Conservation (phyloP, 2,888 invertebrate species). For the Ochropleura leucogaster region DNA sequence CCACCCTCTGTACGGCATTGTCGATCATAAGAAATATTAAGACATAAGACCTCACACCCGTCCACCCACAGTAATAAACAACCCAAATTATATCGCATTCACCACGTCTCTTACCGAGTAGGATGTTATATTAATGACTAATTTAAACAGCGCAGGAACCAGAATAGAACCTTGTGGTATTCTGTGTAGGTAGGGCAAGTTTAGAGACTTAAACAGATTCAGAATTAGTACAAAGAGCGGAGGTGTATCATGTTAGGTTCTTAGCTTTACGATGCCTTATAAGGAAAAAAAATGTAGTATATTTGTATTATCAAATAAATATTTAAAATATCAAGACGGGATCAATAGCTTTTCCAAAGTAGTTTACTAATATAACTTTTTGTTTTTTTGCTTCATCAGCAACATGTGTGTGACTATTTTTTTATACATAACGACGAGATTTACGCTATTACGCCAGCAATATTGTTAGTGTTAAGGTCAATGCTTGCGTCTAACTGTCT, state of each 20-base stretch:
- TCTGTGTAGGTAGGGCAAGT: slow-evolving; percentile 72
- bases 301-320: neutral
- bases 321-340: neutral
- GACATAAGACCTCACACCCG: slow-evolving; percentile 63
- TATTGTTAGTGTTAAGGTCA: neutral
- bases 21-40: slow-evolving; percentile 15
- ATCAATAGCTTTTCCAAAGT: neutral
- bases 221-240: slow-evolving; percentile 31
- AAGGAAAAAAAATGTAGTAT: neutral
- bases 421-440: neutral
- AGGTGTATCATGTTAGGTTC: slow-evolving; percentile 17
- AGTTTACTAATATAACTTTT: neutral
- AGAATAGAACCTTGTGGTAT: slow-evolving; percentile 78
- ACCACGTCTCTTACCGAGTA: slow-evolving; percentile 64
- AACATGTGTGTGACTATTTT: neutral
- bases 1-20: neutral
- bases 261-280: slow-evolving; percentile 1
- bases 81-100: slow-evolving; percentile 65
- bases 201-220: slow-evolving; percentile 7
- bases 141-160: slow-evolving; percentile 74
- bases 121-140: slow-evolving; percentile 68
- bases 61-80: slow-evolving; percentile 74
- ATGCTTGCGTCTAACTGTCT: neutral
- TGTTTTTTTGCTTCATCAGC: neutral
- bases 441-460: neutral